phyloP scores from a whole-genome alignment of 2,113 vertebrate genomes.

The Esox niger region DNA sequence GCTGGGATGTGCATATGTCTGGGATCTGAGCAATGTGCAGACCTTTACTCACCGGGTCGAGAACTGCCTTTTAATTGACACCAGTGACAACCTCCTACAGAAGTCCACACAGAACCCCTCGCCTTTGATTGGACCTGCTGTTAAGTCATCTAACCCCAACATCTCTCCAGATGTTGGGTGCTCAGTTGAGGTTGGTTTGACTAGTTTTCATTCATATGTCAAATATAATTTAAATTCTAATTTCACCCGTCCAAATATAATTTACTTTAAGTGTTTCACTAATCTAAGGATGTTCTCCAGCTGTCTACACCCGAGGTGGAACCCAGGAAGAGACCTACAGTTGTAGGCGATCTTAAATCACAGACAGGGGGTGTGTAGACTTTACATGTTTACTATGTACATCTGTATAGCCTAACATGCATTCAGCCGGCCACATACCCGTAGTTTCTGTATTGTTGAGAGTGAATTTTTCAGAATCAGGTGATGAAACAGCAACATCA shows the following conservation, averaged over 20 bases:
- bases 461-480: slow-evolving; percentile 5
- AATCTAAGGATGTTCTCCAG: slow-evolving; percentile 24
- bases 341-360: slow-evolving; percentile 4
- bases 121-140: slow-evolving; percentile 1
- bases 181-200: too few relatives aligned
- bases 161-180: not conserved
- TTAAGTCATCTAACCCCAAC: slow-evolving; percentile 7
- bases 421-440: not conserved
- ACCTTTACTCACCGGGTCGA: not conserved
- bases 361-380: slow-evolving; percentile 30
- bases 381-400: not conserved
- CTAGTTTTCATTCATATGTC: not conserved
- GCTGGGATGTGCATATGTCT: slow-evolving; percentile 76
- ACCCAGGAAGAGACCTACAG: slow-evolving; percentile 26
- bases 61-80: not conserved
- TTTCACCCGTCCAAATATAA: too few relatives aligned
- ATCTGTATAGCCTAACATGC: not conserved
- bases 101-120: not conserved
- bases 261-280: too few relatives aligned
- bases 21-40: slow-evolving; percentile 37
- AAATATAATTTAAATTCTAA: too few relatives aligned
- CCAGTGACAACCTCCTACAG: not conserved
- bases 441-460: not conserved
- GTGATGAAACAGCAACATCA: slow-evolving; percentile 1
- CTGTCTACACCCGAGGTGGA: slow-evolving; percentile 39